A percentile compares a stretch with the other conserved stretches of the same genome.
Evolutionary conservation across 2,797 vertebrate species (phyloP).

Genomic region (Arnoldichthys spilopterus): DNA sequence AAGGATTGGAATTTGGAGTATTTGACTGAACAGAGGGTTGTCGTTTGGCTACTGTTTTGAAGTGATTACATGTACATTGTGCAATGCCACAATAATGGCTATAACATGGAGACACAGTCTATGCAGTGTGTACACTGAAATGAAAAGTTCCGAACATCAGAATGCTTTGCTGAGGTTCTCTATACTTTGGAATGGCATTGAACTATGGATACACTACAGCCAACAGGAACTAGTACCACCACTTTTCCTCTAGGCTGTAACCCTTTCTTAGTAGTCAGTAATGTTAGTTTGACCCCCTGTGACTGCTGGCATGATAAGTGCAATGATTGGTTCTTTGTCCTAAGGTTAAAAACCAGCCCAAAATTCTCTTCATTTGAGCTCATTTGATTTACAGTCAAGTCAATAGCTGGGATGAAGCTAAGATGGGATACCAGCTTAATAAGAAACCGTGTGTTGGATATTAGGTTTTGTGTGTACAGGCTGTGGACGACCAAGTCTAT

Average conservation of each 20-base stretch:
- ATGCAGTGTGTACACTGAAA: not conserved
- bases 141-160: not conserved
- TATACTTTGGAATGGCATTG: not conserved
- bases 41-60: not conserved
- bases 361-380: not conserved
- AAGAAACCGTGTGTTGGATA: too few species aligned
- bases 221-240: not conserved
- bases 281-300: constrained; percentile 10
- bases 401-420: too few species aligned
- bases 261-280: not conserved
- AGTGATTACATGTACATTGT: not conserved
- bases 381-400: not conserved
- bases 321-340: not conserved
- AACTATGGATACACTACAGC: not conserved
- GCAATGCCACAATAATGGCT: not conserved
- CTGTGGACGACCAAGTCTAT: too few species aligned
- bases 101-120: not conserved
- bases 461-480: too few species aligned
- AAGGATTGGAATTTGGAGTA: not conserved
- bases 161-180: not conserved
- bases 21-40: not conserved
- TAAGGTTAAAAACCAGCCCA: not conserved
- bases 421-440: not conserved
- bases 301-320: not conserved
- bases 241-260: too few species aligned